phyloP scores from a whole-genome alignment of 2,113 vertebrate species.

The Solea senegalensis region DNA sequence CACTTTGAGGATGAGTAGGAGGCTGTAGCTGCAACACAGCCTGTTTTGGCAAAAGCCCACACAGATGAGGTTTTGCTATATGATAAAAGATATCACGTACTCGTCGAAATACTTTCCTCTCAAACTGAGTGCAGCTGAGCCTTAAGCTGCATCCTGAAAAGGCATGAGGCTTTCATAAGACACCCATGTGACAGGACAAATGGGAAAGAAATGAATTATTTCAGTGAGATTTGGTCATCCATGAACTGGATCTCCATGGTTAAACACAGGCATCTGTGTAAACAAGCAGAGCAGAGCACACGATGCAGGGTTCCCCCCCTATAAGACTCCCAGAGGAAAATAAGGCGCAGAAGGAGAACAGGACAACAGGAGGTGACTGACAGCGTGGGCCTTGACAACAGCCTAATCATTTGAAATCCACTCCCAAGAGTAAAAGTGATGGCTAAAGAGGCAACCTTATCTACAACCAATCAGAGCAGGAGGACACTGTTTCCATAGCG shows the following conservation, averaged over 20 bases:
- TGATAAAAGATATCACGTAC: conserved; percentile 32
- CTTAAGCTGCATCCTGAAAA: not conserved
- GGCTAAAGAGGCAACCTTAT: conserved; percentile 66
- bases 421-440: conserved; percentile 55
- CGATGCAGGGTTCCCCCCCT: conserved; percentile 25
- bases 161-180: not conserved
- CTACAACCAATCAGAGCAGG: conserved; percentile 71
- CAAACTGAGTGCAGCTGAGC: conserved; percentile 11
- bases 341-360: conserved; percentile 30
- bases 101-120: conserved; percentile 13
- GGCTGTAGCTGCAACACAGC: conserved; percentile 41
- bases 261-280: conserved; percentile 32
- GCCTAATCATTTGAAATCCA: conserved; percentile 44
- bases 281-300: conserved; percentile 29
- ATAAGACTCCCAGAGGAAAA: conserved; percentile 33
- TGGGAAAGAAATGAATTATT: not conserved
- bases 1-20: conserved; percentile 52
- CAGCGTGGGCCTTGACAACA: conserved; percentile 46
- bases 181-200: not conserved
- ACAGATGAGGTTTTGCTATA: conserved; percentile 37
- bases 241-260: conserved; percentile 10
- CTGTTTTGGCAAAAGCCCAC: conserved; percentile 44
- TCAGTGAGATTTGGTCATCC: conserved; percentile 7
- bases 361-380: conserved; percentile 41
- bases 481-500: conserved; percentile 78